A percentile compares a stretch with the other conserved stretches of the same genome.
Conservation (phyloP, 1,140 invertebrate species). For the Microplitis demolitor region DNA sequence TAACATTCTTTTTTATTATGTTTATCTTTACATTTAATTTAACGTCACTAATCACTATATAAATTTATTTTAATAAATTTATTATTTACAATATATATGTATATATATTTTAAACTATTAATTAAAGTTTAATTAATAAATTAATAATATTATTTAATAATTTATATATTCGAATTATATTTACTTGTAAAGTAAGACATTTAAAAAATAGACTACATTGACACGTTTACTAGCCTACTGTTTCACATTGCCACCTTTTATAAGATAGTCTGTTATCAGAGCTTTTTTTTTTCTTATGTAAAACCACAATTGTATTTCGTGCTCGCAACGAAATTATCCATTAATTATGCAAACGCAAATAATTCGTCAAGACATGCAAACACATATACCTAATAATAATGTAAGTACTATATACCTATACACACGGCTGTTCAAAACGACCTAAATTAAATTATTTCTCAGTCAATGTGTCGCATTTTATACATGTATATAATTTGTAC, state of each 20-base stretch:
- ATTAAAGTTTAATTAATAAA: too few species aligned
- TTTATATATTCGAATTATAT: too few species aligned
- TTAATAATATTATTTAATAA: too few species aligned
- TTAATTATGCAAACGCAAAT: slow-evolving; percentile 1
- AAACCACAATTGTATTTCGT: background rate
- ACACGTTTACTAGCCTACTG: background rate
- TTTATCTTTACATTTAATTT: background rate
- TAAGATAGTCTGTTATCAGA: background rate
- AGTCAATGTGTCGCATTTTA: background rate
- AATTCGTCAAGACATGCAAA: background rate
- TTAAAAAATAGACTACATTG: background rate
- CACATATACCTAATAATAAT: background rate
- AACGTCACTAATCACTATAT: background rate
- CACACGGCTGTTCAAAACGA: background rate
- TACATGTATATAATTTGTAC: slow-evolving; percentile 33
- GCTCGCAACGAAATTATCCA: background rate
- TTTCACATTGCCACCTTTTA: background rate
- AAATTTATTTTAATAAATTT: background rate
- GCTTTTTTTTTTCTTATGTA: background rate
- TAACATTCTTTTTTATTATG: slow-evolving; percentile 41
- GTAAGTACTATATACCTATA: background rate
- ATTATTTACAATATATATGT: background rate
- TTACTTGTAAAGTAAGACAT: background rate
- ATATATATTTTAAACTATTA: background rate
- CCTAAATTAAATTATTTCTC: slow-evolving; percentile 2